Base-by-base conservation (phyloP, 2,797 vertebrate genomes). In the Melanotaenia nigrans region DNA sequence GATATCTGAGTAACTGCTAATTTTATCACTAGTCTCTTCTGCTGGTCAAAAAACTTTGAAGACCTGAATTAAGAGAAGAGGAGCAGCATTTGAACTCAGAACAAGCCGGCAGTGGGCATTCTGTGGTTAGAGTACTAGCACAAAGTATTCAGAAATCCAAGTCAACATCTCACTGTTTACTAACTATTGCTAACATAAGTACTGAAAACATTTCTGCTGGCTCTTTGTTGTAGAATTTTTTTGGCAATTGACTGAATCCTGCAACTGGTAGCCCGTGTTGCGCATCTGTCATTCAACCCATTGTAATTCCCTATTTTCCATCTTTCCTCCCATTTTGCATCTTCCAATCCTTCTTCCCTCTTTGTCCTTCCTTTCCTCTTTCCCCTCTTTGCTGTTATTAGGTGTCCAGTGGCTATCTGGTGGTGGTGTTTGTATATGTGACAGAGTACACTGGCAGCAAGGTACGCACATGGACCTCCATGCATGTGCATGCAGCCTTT, bases 351-450 rank as follows among this genome's bases (percentile, higher is more conserved):
- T 22, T 36, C 8, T 49, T 25, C 14, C 35, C 4, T 35, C 16
- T 69, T 18, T 53, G 35, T 35, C 36, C 5, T 1, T 28, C 25
- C 53, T 63, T 11, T 38, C 9, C 22, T 28, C 47, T 10, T 59
- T 33, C 22, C n/a, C 3, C 10, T 24, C 5, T 42, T 65, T 77
- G 3, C 36, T 28, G 40, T 22, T 65, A 32, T 12, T 87, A 99
- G 97, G 95, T 95, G 65, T 95, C 95, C 67, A 97, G 97, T 64
- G 97, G 98, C 66, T 99, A 97, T 86, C 94, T 97, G 38, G 96
- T 98, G 82, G 97, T 98, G 85, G 96, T 95, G 70, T 97, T 99
- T 89, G 96, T 99, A 77, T 99, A 97, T 2, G 96, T 98, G 78
- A 98, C 96, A 12, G 97, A 99, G 90, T 97, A 96, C 87, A 94